These are phyloP conservation scores for Lucilia cuprina DNA, from an alignment of 1,140 invertebrate species.

Conservation along the genomic window DNA sequence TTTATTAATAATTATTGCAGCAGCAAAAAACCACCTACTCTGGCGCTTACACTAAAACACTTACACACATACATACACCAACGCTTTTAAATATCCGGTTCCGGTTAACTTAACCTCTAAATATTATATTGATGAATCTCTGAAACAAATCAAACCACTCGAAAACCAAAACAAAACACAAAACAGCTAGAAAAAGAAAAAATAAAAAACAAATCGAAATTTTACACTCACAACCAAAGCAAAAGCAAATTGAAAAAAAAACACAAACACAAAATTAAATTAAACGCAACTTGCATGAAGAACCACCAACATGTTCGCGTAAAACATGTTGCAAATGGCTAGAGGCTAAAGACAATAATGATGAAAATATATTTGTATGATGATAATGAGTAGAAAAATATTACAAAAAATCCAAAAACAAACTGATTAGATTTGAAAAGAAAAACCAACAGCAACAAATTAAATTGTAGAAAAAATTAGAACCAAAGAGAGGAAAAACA, in stretches of 20 bases:
- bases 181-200: background rate
- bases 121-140: conserved; percentile 21
- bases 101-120: conserved; percentile 29
- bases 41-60: background rate
- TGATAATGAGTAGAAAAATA: background rate
- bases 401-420: background rate
- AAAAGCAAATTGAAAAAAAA: background rate
- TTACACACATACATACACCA: background rate
- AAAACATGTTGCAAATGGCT: background rate
- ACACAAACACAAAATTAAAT: background rate
- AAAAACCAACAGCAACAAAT: no score
- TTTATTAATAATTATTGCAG: no score
- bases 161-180: background rate
- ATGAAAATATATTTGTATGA: no score
- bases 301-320: background rate
- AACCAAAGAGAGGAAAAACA: background rate
- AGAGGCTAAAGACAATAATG: background rate
- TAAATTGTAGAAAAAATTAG: background rate
- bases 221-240: background rate
- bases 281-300: background rate
- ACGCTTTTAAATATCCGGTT: conserved; percentile 5
- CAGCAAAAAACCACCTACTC: no score
- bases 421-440: background rate
- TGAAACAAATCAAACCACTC: background rate
- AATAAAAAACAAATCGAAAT: background rate